Evolutionary conservation across 1,140 invertebrate species (phyloP).

Genomic region (Calycopis cecrops): DNA sequence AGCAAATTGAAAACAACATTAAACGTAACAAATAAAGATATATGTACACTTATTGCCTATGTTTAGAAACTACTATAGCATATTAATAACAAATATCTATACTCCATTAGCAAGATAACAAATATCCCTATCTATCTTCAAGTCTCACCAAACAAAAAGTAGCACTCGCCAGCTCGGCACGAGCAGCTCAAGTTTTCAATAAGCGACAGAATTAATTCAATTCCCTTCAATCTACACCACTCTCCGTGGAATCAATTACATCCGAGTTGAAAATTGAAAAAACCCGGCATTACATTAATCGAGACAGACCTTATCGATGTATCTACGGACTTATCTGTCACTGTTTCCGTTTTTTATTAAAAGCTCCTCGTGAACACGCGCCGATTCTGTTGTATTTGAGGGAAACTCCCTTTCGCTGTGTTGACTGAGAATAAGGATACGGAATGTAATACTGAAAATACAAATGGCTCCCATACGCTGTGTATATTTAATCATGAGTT

Average conservation of each 20-base stretch:
- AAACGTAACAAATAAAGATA: too few relatives aligned
- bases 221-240: conserved; percentile 43
- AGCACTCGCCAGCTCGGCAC: background rate
- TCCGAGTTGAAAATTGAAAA: conserved; percentile 34
- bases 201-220: conserved; percentile 48
- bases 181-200: conserved; percentile 43
- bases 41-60: too few relatives aligned
- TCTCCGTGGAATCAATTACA: conserved; percentile 43
- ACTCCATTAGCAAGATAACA: too few relatives aligned
- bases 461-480: conserved; percentile 3
- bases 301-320: conserved; percentile 27
- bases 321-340: conserved; percentile 32
- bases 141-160: too few relatives aligned
- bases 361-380: conserved; percentile 4
- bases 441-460: background rate
- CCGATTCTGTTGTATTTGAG: conserved; percentile 2
- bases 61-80: too few relatives aligned
- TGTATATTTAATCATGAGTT: conserved; percentile 3
- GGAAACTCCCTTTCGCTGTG: background rate
- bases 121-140: too few relatives aligned
- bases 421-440: background rate
- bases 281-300: conserved; percentile 25
- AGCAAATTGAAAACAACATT: too few relatives aligned
- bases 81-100: too few relatives aligned
- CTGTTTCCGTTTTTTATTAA: conserved; percentile 37